A percentile compares a stretch with the other conserved stretches of the same genome.
These are phyloP conservation scores for Spheniscus humboldti DNA, from an alignment of 2,797 vertebrate species.

Conservation along the genomic window DNA sequence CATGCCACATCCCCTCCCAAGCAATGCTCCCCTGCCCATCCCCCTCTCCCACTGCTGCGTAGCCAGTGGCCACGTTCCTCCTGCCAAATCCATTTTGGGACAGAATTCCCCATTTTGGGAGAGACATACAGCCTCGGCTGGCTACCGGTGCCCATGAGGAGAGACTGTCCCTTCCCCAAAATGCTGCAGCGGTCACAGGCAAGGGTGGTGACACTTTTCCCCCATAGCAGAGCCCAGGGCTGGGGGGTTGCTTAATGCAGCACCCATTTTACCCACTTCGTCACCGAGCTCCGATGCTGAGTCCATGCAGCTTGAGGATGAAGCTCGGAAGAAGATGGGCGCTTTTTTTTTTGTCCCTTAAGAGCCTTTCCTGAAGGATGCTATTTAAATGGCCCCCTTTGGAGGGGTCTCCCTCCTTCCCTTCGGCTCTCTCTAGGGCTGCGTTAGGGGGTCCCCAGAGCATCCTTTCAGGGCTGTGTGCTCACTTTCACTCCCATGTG, in stretches of 20 bases:
- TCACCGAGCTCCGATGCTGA: fast-evolving
- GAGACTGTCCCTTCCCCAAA: neutral
- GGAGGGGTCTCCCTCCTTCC: neutral
- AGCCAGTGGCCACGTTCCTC: neutral
- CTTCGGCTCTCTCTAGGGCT: neutral
- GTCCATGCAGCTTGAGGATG: neutral
- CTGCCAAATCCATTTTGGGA: neutral
- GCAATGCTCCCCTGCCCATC: neutral
- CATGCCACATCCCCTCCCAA: neutral
- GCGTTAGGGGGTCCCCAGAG: neutral
- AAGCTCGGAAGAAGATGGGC: neutral
- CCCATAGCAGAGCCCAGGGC: neutral
- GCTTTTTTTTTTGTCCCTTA: neutral
- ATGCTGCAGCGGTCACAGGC: neutral
- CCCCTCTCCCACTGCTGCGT: neutral
- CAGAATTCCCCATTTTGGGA: neutral
- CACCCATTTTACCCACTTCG: fast-evolving
- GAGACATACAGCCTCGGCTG: neutral
- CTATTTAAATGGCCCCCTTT: neutral
- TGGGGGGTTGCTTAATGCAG: neutral
- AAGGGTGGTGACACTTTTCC: neutral
- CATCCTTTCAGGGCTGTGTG: neutral
- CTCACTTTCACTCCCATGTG: neutral
- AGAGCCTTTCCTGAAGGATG: neutral
- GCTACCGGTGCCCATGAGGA: neutral